A percentile compares a stretch with the other conserved stretches of the same genome.
phyloP scores from a whole-genome alignment of 2,797 vertebrate genomes.

The Denticeps clupeoides region DNA sequence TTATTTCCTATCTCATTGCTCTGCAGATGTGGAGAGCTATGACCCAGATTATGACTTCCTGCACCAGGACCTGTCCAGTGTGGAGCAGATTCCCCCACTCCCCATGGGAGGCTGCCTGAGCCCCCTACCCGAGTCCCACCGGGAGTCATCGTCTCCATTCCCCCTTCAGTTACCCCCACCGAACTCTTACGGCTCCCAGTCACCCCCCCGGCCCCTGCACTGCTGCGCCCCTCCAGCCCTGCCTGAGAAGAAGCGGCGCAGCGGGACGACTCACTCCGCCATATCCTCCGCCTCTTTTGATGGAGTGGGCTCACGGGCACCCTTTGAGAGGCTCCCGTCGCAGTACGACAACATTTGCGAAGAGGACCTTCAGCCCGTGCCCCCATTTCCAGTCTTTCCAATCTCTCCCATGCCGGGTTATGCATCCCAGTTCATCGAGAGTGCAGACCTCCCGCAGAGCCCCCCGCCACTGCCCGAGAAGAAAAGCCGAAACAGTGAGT shows the following conservation, averaged over 20 bases:
- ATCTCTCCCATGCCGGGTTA: conserved; percentile 49
- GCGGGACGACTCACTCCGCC: too few species aligned
- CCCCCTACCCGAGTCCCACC: conserved; percentile 65
- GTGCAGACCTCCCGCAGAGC: conserved; percentile 55
- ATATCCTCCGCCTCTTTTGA: conserved; percentile 45
- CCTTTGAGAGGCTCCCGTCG: conserved; percentile 53
- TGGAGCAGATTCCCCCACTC: conserved; percentile 62
- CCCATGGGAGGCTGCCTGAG: conserved; percentile 50
- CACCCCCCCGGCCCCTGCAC: neutral
- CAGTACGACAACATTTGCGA: conserved; percentile 67
- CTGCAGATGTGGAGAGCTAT: conserved; percentile 60
- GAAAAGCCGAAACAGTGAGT: conserved; percentile 86
- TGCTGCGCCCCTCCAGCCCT: conserved; percentile 60
- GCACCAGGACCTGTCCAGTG: conserved; percentile 73
- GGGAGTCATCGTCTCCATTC: conserved; percentile 62
- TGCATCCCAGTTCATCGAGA: conserved; percentile 31
- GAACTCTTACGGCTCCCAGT: neutral
- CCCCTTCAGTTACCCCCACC: conserved; percentile 32
- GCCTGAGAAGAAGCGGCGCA: conserved; percentile 75
- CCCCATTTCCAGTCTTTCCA: conserved; percentile 46
- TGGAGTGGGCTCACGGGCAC: conserved; percentile 32
- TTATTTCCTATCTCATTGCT: neutral
- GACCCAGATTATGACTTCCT: conserved; percentile 88
- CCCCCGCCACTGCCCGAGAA: conserved; percentile 87
- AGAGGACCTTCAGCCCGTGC: conserved; percentile 51